A percentile compares a stretch with the other conserved stretches of the same genome.
Evolutionary conservation across 2,888 invertebrate genomes (phyloP).

Genomic region (Sclerodermus sp.): DNA sequence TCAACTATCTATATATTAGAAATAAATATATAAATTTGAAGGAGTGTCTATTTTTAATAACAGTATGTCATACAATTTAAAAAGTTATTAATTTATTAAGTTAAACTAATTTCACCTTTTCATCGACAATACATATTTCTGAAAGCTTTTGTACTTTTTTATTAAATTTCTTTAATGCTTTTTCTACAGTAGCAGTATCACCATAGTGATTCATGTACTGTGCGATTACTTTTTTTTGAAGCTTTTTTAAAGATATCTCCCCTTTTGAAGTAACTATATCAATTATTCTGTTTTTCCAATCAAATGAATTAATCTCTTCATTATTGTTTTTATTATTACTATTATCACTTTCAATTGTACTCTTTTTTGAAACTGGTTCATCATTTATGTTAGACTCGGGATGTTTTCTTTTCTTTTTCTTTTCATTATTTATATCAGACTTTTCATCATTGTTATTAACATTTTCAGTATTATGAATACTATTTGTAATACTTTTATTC

Average conservation of each 20-base stretch:
- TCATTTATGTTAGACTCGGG: slow-evolving; percentile 14
- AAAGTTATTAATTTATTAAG: neutral
- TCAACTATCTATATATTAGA: too few species aligned
- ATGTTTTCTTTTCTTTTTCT: slow-evolving; percentile 31
- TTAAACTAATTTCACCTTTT: slow-evolving; percentile 58
- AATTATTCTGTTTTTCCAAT: slow-evolving; percentile 43
- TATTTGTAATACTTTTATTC: slow-evolving; percentile 11
- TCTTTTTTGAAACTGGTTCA: slow-evolving; percentile 16
- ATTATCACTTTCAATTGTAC: slow-evolving; percentile 3
- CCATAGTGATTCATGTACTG: slow-evolving; percentile 63
- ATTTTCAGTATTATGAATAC: slow-evolving; percentile 12
- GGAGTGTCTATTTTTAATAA: too few species aligned
- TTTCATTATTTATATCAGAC: neutral
- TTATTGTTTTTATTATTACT: slow-evolving; percentile 6
- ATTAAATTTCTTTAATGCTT: slow-evolving; percentile 70
- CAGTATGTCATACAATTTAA: neutral
- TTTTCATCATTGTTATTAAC: neutral
- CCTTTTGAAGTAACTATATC: slow-evolving; percentile 56
- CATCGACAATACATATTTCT: slow-evolving; percentile 66
- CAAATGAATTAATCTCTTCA: slow-evolving; percentile 32
- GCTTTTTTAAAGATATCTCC: slow-evolving; percentile 71
- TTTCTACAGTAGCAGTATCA: slow-evolving; percentile 63
- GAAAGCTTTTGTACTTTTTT: slow-evolving; percentile 72
- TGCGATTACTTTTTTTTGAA: slow-evolving; percentile 75
- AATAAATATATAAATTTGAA: too few species aligned